phyloP scores from a whole-genome alignment of 2,113 vertebrate species.

The Talpa occidentalis region DNA sequence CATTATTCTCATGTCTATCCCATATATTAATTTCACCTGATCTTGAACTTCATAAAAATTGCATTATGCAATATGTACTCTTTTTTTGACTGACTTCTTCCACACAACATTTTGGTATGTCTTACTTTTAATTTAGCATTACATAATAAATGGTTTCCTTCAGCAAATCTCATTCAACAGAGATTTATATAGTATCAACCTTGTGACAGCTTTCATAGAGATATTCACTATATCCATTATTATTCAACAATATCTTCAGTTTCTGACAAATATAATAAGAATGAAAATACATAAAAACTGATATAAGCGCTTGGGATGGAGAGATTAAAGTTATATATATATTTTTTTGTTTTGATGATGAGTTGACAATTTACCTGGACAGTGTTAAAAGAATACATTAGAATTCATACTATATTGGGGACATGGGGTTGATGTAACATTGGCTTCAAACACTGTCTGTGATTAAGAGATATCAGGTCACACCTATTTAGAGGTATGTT shows the following conservation, averaged over 20 bases:
- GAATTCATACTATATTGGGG: background rate
- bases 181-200: background rate
- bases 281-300: background rate
- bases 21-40: background rate
- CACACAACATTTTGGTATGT: background rate
- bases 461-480: too few species aligned
- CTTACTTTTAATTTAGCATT: constrained; percentile 2
- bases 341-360: background rate
- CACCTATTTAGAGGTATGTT: too few species aligned
- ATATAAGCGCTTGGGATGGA: background rate
- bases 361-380: background rate
- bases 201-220: background rate
- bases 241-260: background rate
- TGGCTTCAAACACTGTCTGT: too few species aligned
- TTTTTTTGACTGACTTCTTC: background rate
- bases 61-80: background rate
- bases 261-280: background rate
- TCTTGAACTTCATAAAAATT: constrained; percentile 20
- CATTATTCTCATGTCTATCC: background rate
- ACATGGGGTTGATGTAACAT: background rate
- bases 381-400: background rate
- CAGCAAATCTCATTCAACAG: constrained; percentile 10
- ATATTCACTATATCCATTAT: background rate
- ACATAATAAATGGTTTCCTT: background rate
- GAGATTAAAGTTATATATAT: background rate